These are phyloP conservation scores for Stegana nigrithorax DNA, from an alignment of 2,888 invertebrate genomes.

Conservation along the genomic window DNA sequence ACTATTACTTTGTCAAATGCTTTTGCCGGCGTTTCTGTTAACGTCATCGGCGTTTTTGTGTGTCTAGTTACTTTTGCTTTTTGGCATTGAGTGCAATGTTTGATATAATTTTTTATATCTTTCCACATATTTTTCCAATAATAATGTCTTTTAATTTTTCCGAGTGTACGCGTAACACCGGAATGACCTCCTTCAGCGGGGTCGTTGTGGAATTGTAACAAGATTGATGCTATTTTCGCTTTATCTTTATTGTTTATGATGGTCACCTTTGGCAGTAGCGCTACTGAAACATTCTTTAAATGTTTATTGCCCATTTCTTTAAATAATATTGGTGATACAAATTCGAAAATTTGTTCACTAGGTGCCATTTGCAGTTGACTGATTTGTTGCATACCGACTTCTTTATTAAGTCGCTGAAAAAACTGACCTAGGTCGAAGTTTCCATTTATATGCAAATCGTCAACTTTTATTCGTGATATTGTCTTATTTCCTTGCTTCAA, in stretches of 20 bases:
- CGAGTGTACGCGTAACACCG: conserved; percentile 17
- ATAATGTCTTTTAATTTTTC: conserved; percentile 27
- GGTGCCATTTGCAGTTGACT: conserved; percentile 20
- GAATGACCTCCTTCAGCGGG: conserved; percentile 20
- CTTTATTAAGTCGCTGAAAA: conserved; percentile 18
- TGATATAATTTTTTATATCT: conserved; percentile 22
- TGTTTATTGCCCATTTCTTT: conserved; percentile 21
- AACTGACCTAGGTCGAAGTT: conserved; percentile 16
- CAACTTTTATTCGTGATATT: conserved; percentile 22
- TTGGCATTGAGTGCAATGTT: conserved; percentile 28
- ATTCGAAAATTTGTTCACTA: conserved; percentile 20
- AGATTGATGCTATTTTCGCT: conserved; percentile 1
- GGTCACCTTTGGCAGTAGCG: conserved; percentile 17
- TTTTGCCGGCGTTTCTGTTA: conserved; percentile 23
- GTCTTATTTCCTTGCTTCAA: too few species aligned
- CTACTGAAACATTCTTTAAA: conserved; percentile 19
- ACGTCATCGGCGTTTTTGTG: conserved; percentile 23
- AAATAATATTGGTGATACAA: conserved; percentile 13
- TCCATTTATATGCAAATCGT: conserved; percentile 21
- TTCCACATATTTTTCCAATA: conserved; percentile 27
- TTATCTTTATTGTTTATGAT: conserved; percentile 8
- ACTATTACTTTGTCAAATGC: conserved; percentile 33
- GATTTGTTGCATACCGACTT: conserved; percentile 16
- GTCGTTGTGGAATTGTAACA: conserved; percentile 14
- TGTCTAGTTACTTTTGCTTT: conserved; percentile 24